Percentiles rank a stretch among this genome's conserved stretches.
Evolutionary conservation across 2,888 invertebrate species (phyloP).

Genomic region (Pilophorus perplexus): DNA sequence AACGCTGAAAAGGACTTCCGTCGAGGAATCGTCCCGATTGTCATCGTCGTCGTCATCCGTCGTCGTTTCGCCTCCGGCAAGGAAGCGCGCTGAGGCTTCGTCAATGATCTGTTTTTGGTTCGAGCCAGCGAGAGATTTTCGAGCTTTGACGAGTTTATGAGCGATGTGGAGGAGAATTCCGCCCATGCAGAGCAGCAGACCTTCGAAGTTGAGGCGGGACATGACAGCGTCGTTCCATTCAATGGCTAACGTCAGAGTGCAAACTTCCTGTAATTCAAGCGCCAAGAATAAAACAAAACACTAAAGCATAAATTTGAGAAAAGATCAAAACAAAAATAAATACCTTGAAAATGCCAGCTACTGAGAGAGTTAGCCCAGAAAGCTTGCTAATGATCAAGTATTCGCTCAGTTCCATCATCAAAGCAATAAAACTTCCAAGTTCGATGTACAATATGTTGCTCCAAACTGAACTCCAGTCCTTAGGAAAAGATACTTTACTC

Average conservation of each 20-base stretch:
- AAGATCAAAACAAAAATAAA: neutral
- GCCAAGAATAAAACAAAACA: neutral
- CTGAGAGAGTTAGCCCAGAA: conserved; percentile 92
- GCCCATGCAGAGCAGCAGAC: conserved; percentile 79
- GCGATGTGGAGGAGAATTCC: conserved; percentile 84
- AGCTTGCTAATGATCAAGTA: conserved; percentile 90
- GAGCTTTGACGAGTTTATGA: conserved; percentile 58
- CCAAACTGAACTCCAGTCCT: conserved; percentile 35
- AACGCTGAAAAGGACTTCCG: conserved; percentile 45
- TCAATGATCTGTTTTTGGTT: conserved; percentile 38
- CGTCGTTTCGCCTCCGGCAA: conserved; percentile 43
- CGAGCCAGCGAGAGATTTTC: neutral
- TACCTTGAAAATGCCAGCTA: conserved; percentile 96
- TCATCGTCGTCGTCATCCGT: conserved; percentile 45
- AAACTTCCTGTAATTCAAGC: conserved; percentile 88
- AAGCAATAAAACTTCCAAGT: conserved; percentile 81
- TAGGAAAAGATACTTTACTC: conserved; percentile 32
- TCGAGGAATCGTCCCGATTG: conserved; percentile 48
- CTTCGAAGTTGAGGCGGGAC: conserved; percentile 76
- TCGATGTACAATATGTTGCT: conserved; percentile 55
- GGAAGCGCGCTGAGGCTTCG: conserved; percentile 46
- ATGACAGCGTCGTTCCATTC: conserved; percentile 82
- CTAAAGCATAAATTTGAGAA: neutral
- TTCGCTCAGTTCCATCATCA: conserved; percentile 92
- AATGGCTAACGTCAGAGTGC: conserved; percentile 84